Percentiles rank a stretch among this genome's conserved stretches.
Conservation (phyloP, 2,113 vertebrate species). For the Sapayoa aenigma region DNA sequence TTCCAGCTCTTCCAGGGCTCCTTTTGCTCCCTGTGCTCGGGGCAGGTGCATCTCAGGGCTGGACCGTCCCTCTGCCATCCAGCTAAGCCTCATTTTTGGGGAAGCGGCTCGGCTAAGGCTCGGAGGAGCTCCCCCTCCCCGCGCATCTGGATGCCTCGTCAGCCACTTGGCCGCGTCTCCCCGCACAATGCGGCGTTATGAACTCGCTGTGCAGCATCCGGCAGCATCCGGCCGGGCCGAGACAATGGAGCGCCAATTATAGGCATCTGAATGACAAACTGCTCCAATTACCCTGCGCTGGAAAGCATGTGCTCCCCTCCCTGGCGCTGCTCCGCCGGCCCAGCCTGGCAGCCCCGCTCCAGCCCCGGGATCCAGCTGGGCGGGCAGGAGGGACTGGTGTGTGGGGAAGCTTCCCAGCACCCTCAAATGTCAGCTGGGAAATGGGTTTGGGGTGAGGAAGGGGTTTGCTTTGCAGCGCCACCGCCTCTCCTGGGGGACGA, state of each 20-base stretch:
- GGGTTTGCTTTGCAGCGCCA: fast-evolving
- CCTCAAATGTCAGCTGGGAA: neutral
- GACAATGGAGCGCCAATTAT: slow-evolving; percentile 72
- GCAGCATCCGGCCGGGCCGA: slow-evolving; percentile 66
- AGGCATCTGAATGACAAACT: slow-evolving; percentile 79
- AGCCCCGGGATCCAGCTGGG: neutral
- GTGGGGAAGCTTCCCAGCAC: neutral
- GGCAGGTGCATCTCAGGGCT: neutral
- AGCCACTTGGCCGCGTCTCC: slow-evolving; percentile 48
- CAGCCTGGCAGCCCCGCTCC: neutral
- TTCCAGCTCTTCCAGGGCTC: neutral
- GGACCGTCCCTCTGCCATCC: neutral
- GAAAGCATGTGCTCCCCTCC: neutral
- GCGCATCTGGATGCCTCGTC: slow-evolving; percentile 28
- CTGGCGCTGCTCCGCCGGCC: neutral
- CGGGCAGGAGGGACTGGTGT: fast-evolving
- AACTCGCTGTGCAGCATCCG: slow-evolving; percentile 30
- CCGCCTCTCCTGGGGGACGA: fast-evolving
- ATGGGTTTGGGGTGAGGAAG: neutral
- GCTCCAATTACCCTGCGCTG: slow-evolving; percentile 73
- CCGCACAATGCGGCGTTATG: slow-evolving; percentile 5
- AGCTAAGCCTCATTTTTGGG: neutral
- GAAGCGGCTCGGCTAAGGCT: neutral
- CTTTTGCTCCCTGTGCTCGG: fast-evolving
- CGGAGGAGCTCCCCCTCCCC: neutral